These are phyloP conservation scores for Epizoanthus fatuus DNA, from an alignment of 92 coral and sea anemone genomes.

Conservation along the genomic window DNA sequence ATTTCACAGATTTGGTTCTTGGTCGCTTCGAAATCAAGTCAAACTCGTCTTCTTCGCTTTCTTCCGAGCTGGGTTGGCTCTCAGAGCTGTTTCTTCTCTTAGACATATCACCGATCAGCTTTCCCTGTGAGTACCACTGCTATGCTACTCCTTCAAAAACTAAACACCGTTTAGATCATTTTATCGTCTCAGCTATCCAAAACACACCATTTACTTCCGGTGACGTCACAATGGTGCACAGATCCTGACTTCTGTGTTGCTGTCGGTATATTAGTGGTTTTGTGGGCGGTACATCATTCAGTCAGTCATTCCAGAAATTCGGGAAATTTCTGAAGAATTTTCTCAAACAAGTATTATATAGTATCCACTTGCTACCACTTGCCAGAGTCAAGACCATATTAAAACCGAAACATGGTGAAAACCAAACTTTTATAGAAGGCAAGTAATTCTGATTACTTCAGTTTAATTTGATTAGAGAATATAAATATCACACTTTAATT, in stretches of 20 bases:
- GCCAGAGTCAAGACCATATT: no score
- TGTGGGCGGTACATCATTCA: conserved; percentile 20
- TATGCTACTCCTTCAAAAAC: conserved; percentile 15
- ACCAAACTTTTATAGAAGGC: no score
- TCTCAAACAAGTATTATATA: no score
- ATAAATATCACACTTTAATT: no score
- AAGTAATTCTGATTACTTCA: no score
- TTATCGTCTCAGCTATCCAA: conserved; percentile 32
- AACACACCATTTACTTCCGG: conserved; percentile 54
- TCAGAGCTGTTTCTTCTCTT: conserved; percentile 77
- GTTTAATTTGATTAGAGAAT: no score
- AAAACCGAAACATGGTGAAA: no score
- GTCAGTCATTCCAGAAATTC: conserved; percentile 7
- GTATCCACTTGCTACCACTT: no score
- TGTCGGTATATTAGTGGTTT: neutral
- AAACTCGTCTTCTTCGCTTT: conserved; percentile 60
- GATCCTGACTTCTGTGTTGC: conserved; percentile 16
- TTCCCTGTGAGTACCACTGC: neutral
- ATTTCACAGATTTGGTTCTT: conserved; percentile 76
- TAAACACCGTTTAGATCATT: conserved; percentile 17
- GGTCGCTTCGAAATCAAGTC: conserved; percentile 47
- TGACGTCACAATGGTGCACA: conserved; percentile 63
- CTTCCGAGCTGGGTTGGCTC: conserved; percentile 47
- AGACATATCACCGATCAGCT: conserved; percentile 52
- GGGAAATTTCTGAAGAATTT: neutral